These are phyloP conservation scores for Drosophila gunungcola DNA, from an alignment of 1,140 invertebrate species.

Conservation along the genomic window DNA sequence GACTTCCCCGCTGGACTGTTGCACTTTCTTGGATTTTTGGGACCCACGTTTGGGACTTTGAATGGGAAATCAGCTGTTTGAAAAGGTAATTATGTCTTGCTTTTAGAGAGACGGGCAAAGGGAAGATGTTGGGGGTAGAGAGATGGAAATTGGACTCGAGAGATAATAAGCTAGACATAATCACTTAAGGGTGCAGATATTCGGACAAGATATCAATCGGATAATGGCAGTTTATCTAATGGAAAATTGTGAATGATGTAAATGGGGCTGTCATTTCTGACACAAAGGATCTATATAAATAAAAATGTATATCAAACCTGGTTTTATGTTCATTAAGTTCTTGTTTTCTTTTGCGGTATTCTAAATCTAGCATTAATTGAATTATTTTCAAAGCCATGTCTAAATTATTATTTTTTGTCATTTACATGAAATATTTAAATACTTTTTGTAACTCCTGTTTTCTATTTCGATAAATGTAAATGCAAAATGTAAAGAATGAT, in stretches of 20 bases:
- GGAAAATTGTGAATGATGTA: not conserved
- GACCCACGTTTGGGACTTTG: constrained; percentile 26
- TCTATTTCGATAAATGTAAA: too few relatives aligned
- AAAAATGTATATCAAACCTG: not conserved
- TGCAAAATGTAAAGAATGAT: too few relatives aligned
- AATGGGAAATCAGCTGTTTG: constrained; percentile 61
- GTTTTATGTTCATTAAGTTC: too few relatives aligned
- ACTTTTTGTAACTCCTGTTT: too few relatives aligned
- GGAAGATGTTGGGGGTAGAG: not conserved
- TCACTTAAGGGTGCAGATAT: constrained; percentile 27
- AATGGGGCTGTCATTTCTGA: not conserved
- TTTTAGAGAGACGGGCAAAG: not conserved
- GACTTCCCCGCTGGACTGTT: constrained; percentile 58
- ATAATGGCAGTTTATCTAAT: not conserved
- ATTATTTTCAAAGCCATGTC: too few relatives aligned
- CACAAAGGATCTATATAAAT: not conserved
- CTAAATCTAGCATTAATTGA: too few relatives aligned
- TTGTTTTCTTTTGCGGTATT: too few relatives aligned
- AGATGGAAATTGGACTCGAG: constrained; percentile 25
- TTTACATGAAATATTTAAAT: too few relatives aligned
- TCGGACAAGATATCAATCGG: constrained; percentile 9
- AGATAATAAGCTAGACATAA: constrained; percentile 30
- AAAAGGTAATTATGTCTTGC: constrained; percentile 26
- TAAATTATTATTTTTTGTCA: too few relatives aligned
- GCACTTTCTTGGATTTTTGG: constrained; percentile 52